Percentiles rank a stretch among this genome's conserved stretches.
These are phyloP conservation scores for Gyps fulvus DNA, from an alignment of 2,113 vertebrate species.

Conservation along the genomic window DNA sequence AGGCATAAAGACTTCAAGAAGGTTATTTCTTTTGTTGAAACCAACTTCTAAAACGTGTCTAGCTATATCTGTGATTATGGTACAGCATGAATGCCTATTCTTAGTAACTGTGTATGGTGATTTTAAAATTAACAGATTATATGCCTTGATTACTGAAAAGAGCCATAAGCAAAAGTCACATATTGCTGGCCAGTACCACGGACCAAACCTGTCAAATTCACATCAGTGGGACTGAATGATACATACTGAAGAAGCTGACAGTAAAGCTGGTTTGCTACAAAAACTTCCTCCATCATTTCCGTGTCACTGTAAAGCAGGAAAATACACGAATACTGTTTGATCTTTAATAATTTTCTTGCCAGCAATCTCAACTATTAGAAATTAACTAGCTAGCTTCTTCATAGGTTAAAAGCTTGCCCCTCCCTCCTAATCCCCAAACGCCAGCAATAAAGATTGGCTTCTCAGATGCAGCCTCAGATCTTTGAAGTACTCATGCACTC, in stretches of 20 bases:
- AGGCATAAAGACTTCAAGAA: constrained; percentile 44
- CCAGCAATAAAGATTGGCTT: background rate
- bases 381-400: background rate
- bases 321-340: background rate
- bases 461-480: background rate
- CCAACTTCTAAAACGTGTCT: background rate
- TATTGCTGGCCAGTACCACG: background rate
- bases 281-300: constrained; percentile 12
- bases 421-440: background rate
- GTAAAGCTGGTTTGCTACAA: background rate
- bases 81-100: constrained; percentile 18
- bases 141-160: constrained; percentile 14
- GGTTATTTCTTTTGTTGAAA: constrained; percentile 37
- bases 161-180: background rate
- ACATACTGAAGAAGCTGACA: background rate
- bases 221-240: background rate
- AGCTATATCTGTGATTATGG: background rate
- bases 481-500: background rate
- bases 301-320: background rate
- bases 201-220: background rate
- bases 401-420: constrained; percentile 9
- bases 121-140: constrained; percentile 32
- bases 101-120: constrained; percentile 27
- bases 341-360: background rate
- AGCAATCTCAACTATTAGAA: background rate